A percentile compares a stretch with the other conserved stretches of the same genome.
Evolutionary conservation across 2,797 vertebrate species (phyloP).

Genomic region (Epinephelus malabaricus): DNA sequence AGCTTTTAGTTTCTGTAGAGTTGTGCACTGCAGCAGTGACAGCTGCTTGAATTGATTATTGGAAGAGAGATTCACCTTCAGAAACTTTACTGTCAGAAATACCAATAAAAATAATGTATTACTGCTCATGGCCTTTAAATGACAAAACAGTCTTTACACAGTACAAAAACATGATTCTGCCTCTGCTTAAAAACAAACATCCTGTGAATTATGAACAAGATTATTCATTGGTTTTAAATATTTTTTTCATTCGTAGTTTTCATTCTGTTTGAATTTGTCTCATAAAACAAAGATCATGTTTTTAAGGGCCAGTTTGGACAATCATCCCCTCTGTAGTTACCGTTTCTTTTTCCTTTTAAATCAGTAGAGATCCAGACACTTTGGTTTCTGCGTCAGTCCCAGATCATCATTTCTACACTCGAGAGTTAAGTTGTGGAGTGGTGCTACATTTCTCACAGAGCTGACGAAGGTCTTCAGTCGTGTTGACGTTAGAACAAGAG

Average conservation of each 20-base stretch:
- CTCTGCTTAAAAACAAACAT: neutral
- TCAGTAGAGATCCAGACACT: neutral
- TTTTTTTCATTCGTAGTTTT: neutral
- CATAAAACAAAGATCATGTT: neutral
- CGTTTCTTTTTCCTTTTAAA: neutral
- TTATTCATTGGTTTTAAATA: neutral
- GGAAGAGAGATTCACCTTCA: fast-evolving
- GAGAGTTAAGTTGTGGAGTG: neutral
- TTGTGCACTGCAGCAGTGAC: neutral
- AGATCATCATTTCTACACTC: conserved; percentile 28
- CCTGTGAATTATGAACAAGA: neutral
- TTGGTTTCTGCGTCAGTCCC: neutral
- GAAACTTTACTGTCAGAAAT: neutral
- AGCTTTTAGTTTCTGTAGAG: neutral
- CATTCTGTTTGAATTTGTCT: neutral
- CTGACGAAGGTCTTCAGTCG: conserved; percentile 4
- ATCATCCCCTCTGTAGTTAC: neutral
- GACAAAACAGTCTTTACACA: neutral
- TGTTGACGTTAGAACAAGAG: neutral
- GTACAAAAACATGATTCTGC: neutral
- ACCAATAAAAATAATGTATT: neutral
- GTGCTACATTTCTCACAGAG: conserved; percentile 55
- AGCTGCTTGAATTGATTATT: neutral
- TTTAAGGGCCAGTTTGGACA: neutral
- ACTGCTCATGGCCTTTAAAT: neutral